These are phyloP conservation scores for Teleogryllus occipitalis DNA, from an alignment of 1,140 invertebrate species.

Conservation along the genomic window DNA sequence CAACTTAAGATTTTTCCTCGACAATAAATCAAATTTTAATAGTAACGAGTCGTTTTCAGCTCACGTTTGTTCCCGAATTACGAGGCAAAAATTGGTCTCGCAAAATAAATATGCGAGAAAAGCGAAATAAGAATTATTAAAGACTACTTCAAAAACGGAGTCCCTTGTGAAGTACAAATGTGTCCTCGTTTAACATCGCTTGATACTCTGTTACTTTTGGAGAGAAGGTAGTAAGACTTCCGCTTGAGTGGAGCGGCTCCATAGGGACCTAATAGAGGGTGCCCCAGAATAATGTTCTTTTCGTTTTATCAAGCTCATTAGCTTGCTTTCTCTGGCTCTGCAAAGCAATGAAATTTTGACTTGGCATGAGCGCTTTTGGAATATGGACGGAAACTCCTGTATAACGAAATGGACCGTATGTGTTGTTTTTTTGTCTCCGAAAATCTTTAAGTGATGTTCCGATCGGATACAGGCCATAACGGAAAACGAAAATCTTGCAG, in stretches of 20 bases:
- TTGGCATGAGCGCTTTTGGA: too few relatives aligned
- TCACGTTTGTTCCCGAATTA: background rate
- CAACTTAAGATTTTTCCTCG: conserved; percentile 1
- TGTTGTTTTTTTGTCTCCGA: too few relatives aligned
- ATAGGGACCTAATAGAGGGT: background rate
- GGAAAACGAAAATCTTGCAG: too few relatives aligned
- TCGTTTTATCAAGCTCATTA: too few relatives aligned
- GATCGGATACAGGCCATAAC: too few relatives aligned
- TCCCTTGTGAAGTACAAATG: background rate
- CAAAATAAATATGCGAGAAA: background rate
- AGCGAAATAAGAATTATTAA: background rate
- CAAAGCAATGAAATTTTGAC: too few relatives aligned
- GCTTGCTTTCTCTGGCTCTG: too few relatives aligned
- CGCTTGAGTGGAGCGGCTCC: background rate
- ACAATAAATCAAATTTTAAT: background rate
- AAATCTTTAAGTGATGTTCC: too few relatives aligned
- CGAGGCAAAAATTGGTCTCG: background rate
- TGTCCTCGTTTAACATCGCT: background rate
- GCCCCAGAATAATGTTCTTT: too few relatives aligned
- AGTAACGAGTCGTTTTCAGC: background rate
- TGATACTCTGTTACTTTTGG: background rate
- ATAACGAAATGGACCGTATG: too few relatives aligned
- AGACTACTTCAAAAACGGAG: background rate
- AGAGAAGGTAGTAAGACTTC: background rate
- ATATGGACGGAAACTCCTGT: too few relatives aligned